A percentile compares a stretch with the other conserved stretches of the same genome.
Conservation (phyloP, 2,113 vertebrate genomes). For the Neolamprologus modestus region DNA sequence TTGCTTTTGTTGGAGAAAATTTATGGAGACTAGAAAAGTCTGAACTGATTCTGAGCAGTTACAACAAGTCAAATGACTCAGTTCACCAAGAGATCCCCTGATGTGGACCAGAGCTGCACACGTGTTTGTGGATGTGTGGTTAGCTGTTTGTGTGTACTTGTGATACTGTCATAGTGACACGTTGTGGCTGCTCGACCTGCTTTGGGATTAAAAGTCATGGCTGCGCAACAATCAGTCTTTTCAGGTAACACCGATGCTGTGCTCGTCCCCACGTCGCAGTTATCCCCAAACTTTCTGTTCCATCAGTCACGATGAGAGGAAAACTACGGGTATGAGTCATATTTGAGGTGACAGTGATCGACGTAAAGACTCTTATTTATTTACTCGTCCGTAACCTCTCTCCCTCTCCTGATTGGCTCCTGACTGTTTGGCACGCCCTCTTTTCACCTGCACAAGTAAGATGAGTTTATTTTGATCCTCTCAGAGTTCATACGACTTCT, state of each 20-base stretch:
- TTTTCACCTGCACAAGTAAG: background rate
- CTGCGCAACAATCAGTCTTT: background rate
- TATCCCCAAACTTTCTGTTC: background rate
- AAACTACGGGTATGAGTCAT: background rate
- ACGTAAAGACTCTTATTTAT: accelerated
- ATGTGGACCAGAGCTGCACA: background rate
- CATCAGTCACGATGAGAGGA: accelerated
- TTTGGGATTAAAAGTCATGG: background rate
- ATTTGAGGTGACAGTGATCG: background rate
- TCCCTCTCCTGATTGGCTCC: background rate
- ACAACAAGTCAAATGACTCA: background rate
- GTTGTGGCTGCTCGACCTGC: background rate
- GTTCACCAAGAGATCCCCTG: background rate
- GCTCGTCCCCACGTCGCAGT: background rate
- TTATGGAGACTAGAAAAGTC: background rate
- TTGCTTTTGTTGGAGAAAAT: background rate
- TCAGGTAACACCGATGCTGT: accelerated
- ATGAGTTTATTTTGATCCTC: background rate
- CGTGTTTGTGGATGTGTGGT: background rate
- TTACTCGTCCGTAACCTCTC: background rate
- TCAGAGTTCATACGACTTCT: background rate
- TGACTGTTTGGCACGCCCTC: background rate
- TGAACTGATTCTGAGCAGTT: background rate
- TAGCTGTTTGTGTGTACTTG: background rate
- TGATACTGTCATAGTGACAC: background rate